phyloP scores from a whole-genome alignment of 2,888 invertebrate genomes.

The Stramonita haemastoma region DNA sequence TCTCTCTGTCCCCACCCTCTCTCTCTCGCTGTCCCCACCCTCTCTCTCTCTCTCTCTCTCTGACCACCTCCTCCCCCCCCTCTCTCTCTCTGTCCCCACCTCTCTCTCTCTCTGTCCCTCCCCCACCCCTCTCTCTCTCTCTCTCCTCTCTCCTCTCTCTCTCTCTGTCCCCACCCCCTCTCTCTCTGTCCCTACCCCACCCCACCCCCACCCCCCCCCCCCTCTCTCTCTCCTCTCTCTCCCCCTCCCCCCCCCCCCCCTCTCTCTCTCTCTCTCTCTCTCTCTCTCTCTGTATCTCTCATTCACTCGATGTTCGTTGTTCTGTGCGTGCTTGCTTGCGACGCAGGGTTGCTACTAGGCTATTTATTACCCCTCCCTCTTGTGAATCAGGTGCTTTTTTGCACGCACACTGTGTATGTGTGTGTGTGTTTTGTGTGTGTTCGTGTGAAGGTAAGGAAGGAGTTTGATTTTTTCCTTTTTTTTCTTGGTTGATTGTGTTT shows the following conservation, averaged over 20 bases:
- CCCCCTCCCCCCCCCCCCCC: neutral
- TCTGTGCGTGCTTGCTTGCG: too few relatives aligned
- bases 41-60: neutral
- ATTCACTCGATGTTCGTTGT: too few relatives aligned
- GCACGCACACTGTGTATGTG: too few relatives aligned
- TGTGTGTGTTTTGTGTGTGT: too few relatives aligned
- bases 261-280: neutral
- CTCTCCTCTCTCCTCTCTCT: neutral
- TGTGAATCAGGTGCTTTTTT: too few relatives aligned
- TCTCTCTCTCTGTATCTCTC: neutral
- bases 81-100: neutral
- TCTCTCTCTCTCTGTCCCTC: neutral
- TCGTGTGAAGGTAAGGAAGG: too few relatives aligned
- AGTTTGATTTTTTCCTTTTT: too few relatives aligned
- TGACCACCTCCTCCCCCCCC: neutral
- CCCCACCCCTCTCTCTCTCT: neutral
- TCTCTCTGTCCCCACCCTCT: neutral
- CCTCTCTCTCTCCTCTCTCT: neutral
- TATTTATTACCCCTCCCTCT: too few relatives aligned
- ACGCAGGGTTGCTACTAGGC: too few relatives aligned
- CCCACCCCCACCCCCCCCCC: neutral
- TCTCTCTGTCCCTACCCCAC: neutral
- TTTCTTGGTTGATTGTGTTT: too few relatives aligned
- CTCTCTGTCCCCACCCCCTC: neutral
- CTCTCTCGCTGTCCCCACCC: neutral